Conservation (phyloP, 2,113 vertebrate genomes). For the Stegostoma tigrinum region DNA sequence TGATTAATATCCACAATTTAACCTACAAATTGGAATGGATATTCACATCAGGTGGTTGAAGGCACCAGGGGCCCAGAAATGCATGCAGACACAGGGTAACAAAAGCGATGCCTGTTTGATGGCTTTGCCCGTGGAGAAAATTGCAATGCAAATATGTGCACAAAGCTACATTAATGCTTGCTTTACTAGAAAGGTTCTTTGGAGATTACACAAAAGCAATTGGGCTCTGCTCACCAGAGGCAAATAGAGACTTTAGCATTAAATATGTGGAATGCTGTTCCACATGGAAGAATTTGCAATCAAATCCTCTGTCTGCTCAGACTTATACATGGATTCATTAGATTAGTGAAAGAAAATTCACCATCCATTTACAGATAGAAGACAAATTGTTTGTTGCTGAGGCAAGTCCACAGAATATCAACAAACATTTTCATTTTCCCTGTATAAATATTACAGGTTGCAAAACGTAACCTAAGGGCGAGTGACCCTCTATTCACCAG, state of each 20-base stretch:
- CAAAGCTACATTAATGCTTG: not conserved
- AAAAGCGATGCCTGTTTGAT: not conserved
- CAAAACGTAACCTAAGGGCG: not conserved
- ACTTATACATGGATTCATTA: not conserved
- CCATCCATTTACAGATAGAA: not conserved
- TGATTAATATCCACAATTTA: slow-evolving; percentile 1
- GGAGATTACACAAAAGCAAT: slow-evolving; percentile 21
- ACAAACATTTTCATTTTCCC: not conserved
- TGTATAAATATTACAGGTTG: not conserved
- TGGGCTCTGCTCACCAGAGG: slow-evolving; percentile 24
- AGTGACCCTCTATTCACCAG: too few relatives aligned
- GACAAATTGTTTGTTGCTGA: not conserved
- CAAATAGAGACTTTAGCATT: slow-evolving; percentile 23
- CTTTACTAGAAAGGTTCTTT: not conserved
- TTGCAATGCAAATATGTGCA: slow-evolving; percentile 22
- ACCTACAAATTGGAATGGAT: not conserved
- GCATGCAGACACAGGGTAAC: not conserved
- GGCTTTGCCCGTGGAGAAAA: not conserved
- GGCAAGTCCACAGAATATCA: not conserved
- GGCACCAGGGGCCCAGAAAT: not conserved
- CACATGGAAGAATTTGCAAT: slow-evolving; percentile 17
- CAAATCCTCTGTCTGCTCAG: not conserved
- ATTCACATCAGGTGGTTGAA: not conserved
- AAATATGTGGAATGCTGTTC: not conserved
- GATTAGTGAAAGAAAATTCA: not conserved